Conservation (phyloP, 2,888 invertebrate species). For the Fragum fragum region DNA sequence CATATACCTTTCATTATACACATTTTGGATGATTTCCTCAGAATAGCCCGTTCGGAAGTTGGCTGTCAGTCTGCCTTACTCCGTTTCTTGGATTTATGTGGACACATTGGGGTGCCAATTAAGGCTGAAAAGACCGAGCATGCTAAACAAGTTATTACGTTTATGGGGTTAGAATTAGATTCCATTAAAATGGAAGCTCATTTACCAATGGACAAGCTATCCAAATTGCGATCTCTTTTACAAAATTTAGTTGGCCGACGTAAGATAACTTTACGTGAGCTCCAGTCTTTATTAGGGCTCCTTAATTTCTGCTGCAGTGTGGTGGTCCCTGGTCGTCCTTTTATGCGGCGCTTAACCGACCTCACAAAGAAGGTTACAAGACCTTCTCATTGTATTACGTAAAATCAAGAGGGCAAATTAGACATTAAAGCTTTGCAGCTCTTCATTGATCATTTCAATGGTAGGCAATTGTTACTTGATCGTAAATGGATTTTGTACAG, state of each 20-base stretch:
- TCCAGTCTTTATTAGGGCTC: slow-evolving; percentile 46
- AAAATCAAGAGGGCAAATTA: slow-evolving; percentile 35
- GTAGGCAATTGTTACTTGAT: slow-evolving; percentile 28
- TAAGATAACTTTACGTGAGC: slow-evolving; percentile 32
- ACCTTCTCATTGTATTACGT: too few species aligned
- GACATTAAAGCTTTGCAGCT: too few species aligned
- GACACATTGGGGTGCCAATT: slow-evolving; percentile 39
- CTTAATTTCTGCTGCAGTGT: too few species aligned
- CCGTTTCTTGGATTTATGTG: too few species aligned
- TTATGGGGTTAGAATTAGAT: slow-evolving; percentile 56
- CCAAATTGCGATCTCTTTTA: too few species aligned
- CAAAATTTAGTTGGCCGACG: background rate
- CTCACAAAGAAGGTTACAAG: slow-evolving; percentile 20
- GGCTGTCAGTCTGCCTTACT: slow-evolving; percentile 19
- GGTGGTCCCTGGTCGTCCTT: slow-evolving; percentile 36
- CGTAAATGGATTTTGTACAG: slow-evolving; percentile 26
- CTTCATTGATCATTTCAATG: slow-evolving; percentile 51
- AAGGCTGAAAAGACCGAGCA: slow-evolving; percentile 40
- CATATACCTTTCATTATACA: slow-evolving; percentile 28
- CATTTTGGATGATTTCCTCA: slow-evolving; percentile 55
- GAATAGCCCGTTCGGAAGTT: background rate
- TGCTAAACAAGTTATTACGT: slow-evolving; percentile 18
- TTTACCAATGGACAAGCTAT: too few species aligned
- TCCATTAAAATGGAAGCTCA: slow-evolving; percentile 42
- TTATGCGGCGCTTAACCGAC: slow-evolving; percentile 32